Percentiles rank a stretch among this genome's conserved stretches.
These are phyloP conservation scores for Plemyria rubiginata DNA, from an alignment of 2,888 invertebrate species.

Conservation along the genomic window DNA sequence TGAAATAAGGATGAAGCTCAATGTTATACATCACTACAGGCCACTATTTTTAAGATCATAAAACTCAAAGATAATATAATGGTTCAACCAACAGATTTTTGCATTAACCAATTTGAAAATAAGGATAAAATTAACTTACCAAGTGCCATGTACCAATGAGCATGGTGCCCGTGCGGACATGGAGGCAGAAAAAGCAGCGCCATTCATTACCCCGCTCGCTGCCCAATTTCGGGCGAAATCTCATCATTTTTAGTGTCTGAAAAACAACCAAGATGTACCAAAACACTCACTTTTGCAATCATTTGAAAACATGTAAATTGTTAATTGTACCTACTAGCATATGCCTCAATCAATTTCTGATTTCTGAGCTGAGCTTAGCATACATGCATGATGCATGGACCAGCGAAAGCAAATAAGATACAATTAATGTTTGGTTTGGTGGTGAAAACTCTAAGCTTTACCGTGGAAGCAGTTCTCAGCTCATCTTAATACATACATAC, in stretches of 20 bases:
- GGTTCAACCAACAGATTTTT: too few species aligned
- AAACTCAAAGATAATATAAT: too few species aligned
- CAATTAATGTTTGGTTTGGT: too few species aligned
- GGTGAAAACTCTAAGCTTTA: too few species aligned
- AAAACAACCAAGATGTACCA: slow-evolving; percentile 8
- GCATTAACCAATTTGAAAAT: too few species aligned
- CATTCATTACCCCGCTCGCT: slow-evolving; percentile 89
- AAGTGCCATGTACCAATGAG: slow-evolving; percentile 93
- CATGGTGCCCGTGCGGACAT: slow-evolving; percentile 93
- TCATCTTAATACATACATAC: background rate
- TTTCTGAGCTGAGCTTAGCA: too few species aligned
- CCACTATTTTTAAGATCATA: too few species aligned
- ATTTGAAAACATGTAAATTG: too few species aligned
- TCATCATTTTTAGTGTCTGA: slow-evolving; percentile 72
- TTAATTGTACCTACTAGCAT: too few species aligned
- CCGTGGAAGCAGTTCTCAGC: background rate
- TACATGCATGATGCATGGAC: background rate
- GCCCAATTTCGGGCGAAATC: slow-evolving; percentile 87
- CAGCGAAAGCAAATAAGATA: background rate
- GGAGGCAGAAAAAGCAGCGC: slow-evolving; percentile 92
- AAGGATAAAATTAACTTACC: slow-evolving; percentile 81
- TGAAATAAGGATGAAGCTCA: slow-evolving; percentile 50
- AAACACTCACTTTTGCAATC: background rate
- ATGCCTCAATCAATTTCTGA: too few species aligned
- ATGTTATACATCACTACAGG: too few species aligned